Conservation (phyloP, 2,888 invertebrate genomes). For the Tinea pellionella region DNA sequence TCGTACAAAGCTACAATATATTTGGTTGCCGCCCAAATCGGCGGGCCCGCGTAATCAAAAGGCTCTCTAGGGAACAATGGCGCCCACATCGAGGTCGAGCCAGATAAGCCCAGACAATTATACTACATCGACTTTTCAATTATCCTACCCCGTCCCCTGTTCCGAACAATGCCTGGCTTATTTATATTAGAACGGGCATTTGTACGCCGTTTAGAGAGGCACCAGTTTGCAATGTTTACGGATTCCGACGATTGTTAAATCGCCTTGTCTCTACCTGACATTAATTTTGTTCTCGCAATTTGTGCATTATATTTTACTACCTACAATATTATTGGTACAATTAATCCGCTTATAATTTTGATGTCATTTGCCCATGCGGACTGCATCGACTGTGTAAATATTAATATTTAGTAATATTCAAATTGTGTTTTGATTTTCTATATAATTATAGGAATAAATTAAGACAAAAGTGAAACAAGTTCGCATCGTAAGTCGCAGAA, state of each 20-base stretch:
- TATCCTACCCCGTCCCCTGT: conserved; percentile 55
- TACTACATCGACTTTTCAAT: conserved; percentile 70
- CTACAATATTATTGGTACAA: not conserved
- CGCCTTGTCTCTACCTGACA: conserved; percentile 1
- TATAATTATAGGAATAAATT: too few species aligned
- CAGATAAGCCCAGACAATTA: conserved; percentile 68
- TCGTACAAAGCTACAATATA: conserved; percentile 64
- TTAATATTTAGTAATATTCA: not conserved
- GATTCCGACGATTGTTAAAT: not conserved
- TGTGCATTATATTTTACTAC: not conserved
- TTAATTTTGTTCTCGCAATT: not conserved
- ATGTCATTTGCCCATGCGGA: not conserved
- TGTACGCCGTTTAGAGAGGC: conserved; percentile 41
- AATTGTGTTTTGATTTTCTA: not conserved
- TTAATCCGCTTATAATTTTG: not conserved
- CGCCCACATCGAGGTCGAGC: conserved; percentile 62
- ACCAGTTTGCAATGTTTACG: conserved; percentile 6
- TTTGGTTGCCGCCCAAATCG: conserved; percentile 43
- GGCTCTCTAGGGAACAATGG: conserved; percentile 66
- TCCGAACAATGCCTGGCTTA: conserved; percentile 61
- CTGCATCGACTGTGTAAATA: not conserved
- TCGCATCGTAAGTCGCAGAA: not conserved
- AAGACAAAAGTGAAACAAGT: too few species aligned
- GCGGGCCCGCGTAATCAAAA: conserved; percentile 61
- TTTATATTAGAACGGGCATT: conserved; percentile 66